These are phyloP conservation scores for Rhagologus leucostigma DNA, from an alignment of 2,113 vertebrate genomes.

Conservation along the genomic window DNA sequence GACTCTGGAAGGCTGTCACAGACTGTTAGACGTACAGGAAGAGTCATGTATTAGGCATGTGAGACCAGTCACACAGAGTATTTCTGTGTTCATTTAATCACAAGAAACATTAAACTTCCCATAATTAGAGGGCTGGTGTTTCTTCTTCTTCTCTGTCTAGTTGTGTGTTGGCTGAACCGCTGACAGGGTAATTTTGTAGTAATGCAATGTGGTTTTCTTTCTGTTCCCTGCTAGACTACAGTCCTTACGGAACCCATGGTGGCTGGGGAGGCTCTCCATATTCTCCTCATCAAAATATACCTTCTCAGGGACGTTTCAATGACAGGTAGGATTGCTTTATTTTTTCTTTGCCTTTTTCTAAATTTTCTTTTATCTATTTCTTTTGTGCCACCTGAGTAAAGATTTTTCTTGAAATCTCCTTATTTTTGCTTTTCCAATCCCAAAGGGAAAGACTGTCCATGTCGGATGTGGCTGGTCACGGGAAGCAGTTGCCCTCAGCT, in stretches of 20 bases:
- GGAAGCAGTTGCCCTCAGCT: slow-evolving; percentile 79
- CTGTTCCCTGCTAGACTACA: slow-evolving; percentile 78
- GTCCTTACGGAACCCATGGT: slow-evolving; percentile 83
- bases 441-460: slow-evolving; percentile 73
- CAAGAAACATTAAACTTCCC: not conserved
- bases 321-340: slow-evolving; percentile 79
- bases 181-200: not conserved
- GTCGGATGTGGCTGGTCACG: slow-evolving; percentile 70
- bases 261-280: slow-evolving; percentile 87
- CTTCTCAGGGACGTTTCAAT: slow-evolving; percentile 93
- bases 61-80: fast-evolving
- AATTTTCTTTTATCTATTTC: not conserved
- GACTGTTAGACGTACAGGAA: fast-evolving
- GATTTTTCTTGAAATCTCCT: not conserved
- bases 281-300: slow-evolving; percentile 83
- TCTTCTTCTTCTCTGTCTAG: not conserved
- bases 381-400: not conserved
- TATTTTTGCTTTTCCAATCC: not conserved
- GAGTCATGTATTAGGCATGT: fast-evolving
- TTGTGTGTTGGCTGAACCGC: not conserved
- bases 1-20: not conserved
- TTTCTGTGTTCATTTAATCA: not conserved
- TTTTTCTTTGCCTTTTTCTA: not conserved
- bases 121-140: not conserved
- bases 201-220: not conserved